Conservation (phyloP, 2,113 vertebrate species). For the Sinocyclocheilus rhinocerous region DNA sequence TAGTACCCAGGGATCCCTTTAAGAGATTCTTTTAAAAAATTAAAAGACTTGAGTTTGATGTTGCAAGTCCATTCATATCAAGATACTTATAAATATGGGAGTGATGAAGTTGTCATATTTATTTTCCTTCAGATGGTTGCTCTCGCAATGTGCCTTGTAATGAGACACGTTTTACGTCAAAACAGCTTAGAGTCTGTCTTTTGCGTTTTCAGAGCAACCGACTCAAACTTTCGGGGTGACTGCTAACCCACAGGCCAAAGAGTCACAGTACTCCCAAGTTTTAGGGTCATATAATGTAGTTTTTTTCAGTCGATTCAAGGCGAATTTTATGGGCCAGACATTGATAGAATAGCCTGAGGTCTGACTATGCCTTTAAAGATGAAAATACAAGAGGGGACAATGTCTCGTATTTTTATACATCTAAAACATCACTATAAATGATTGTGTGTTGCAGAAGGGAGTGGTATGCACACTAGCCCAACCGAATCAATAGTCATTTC, state of each 20-base stretch:
- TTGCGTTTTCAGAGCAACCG: background rate
- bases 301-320: background rate
- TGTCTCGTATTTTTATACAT: conserved; percentile 13
- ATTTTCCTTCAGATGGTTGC: conserved; percentile 56
- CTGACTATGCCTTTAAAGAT: background rate
- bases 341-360: conserved; percentile 11
- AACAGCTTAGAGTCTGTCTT: background rate
- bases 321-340: background rate
- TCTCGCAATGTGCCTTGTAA: conserved; percentile 32
- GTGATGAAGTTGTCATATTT: conserved; percentile 41
- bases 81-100: conserved; percentile 40
- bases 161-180: conserved; percentile 25
- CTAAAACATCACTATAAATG: conserved; percentile 15
- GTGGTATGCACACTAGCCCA: conserved; percentile 7
- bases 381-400: conserved; percentile 3
- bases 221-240: background rate
- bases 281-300: background rate
- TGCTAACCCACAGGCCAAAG: background rate
- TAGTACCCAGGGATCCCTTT: too few species aligned
- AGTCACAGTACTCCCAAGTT: background rate
- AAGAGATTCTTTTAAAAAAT: conserved; percentile 57
- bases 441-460: conserved; percentile 5
- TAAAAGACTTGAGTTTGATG: conserved; percentile 53
- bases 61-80: conserved; percentile 56
- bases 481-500: conserved; percentile 52